phyloP scores from a whole-genome alignment of 2,888 invertebrate species.

The Drosophila cracens region DNA sequence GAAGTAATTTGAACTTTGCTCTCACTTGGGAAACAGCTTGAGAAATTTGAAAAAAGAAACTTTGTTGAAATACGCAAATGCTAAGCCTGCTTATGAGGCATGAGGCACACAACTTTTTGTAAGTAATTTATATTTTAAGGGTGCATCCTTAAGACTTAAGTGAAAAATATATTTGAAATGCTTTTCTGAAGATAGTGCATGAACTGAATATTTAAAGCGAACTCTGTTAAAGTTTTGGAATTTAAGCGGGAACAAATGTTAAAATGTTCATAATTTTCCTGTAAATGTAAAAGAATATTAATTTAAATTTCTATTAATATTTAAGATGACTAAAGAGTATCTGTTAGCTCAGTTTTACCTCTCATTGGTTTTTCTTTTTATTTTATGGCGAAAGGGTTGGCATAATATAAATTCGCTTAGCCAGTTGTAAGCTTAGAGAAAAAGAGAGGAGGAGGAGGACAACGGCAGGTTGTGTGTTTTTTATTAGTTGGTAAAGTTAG shows the following conservation, averaged over 20 bases:
- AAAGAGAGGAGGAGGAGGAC: background rate
- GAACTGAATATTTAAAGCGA: background rate
- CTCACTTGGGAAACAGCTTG: background rate
- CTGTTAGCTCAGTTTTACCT: background rate
- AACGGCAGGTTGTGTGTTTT: conserved; percentile 20
- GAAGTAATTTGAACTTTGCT: conserved; percentile 10
- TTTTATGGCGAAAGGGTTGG: conserved; percentile 51
- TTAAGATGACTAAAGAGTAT: conserved; percentile 21
- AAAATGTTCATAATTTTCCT: background rate
- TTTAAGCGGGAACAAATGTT: background rate
- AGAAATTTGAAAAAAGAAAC: conserved; percentile 2
- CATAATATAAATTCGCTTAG: conserved; percentile 66
- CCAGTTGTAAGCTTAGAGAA: conserved; percentile 56
- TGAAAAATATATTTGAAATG: background rate
- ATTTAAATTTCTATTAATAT: background rate
- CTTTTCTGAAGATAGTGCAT: background rate
- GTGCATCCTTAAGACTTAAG: background rate
- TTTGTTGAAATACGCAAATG: background rate
- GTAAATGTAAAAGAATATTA: background rate
- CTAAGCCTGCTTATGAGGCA: background rate
- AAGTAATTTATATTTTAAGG: background rate
- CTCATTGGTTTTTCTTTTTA: conserved; percentile 18
- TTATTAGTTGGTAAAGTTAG: conserved; percentile 59
- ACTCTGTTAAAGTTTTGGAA: background rate
- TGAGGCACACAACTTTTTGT: background rate